Evolutionary conservation across 1,140 invertebrate genomes (phyloP).

Genomic region (Himalopsyche phryganea): DNA sequence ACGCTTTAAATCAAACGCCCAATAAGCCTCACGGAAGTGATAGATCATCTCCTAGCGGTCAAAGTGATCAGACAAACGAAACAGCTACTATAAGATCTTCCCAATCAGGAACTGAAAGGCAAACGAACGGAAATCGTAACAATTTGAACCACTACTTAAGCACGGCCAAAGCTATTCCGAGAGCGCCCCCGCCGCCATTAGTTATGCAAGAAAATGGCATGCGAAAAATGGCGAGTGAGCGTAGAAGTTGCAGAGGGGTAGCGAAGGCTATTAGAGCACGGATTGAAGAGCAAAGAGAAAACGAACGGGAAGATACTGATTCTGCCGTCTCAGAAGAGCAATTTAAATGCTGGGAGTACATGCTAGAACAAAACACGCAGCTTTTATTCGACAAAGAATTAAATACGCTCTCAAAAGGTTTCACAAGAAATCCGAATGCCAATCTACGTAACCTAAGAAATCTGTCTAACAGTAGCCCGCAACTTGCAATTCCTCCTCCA

Average conservation of each 20-base stretch:
- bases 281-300: conserved; percentile 56
- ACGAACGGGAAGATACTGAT: conserved; percentile 62
- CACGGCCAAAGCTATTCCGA: conserved; percentile 23
- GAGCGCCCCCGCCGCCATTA: conserved; percentile 29
- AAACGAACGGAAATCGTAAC: conserved; percentile 22
- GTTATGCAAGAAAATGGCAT: conserved; percentile 32
- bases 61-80: conserved; percentile 67
- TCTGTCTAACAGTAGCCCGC: conserved; percentile 57
- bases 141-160: conserved; percentile 31
- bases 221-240: conserved; percentile 42
- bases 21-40: conserved; percentile 55
- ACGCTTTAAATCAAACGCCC: conserved; percentile 47
- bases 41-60: conserved; percentile 76
- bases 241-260: conserved; percentile 55
- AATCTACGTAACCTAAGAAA: conserved; percentile 51
- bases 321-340: conserved; percentile 73
- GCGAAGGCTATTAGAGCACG: conserved; percentile 54
- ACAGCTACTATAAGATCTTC: conserved; percentile 11
- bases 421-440: conserved; percentile 48
- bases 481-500: conserved; percentile 50
- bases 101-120: conserved; percentile 18
- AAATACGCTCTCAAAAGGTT: conserved; percentile 71
- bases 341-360: conserved; percentile 90
- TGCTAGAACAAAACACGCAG: conserved; percentile 87
- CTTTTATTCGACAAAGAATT: conserved; percentile 83